These are phyloP conservation scores for Eristalis intricaria DNA, from an alignment of 2,888 invertebrate species.

Conservation along the genomic window DNA sequence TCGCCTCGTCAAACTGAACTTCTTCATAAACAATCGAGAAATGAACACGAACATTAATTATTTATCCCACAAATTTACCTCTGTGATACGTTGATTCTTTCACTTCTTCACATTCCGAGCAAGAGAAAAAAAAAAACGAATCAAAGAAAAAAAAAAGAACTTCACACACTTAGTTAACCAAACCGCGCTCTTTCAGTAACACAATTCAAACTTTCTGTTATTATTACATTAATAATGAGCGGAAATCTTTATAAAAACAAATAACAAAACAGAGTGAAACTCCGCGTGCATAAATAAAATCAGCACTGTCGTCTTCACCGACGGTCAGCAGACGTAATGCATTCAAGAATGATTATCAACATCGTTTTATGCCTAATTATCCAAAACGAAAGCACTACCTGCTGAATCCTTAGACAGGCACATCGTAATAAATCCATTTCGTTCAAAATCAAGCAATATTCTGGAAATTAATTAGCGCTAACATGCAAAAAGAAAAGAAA, in stretches of 20 bases:
- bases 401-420: not conserved
- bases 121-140: not conserved
- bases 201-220: not conserved
- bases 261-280: constrained; percentile 19
- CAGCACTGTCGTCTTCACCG: not conserved
- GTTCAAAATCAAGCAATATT: not conserved
- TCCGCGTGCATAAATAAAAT: constrained; percentile 4
- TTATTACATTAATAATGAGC: not conserved
- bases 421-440: constrained; percentile 9
- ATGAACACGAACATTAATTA: not conserved
- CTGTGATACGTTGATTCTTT: not conserved
- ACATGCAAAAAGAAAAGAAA: not conserved
- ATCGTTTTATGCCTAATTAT: not conserved
- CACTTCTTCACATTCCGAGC: not conserved
- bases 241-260: not conserved
- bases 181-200: not conserved
- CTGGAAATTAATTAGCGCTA: constrained; percentile 19
- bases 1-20: not conserved
- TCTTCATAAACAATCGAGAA: not conserved
- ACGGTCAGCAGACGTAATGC: not conserved
- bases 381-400: not conserved
- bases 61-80: not conserved
- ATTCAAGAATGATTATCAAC: not conserved
- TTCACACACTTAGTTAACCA: not conserved
- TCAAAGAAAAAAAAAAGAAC: not conserved